Evolutionary conservation across 2,797 vertebrate species (phyloP).

Genomic region (Pipistrellus pygmaeus): DNA sequence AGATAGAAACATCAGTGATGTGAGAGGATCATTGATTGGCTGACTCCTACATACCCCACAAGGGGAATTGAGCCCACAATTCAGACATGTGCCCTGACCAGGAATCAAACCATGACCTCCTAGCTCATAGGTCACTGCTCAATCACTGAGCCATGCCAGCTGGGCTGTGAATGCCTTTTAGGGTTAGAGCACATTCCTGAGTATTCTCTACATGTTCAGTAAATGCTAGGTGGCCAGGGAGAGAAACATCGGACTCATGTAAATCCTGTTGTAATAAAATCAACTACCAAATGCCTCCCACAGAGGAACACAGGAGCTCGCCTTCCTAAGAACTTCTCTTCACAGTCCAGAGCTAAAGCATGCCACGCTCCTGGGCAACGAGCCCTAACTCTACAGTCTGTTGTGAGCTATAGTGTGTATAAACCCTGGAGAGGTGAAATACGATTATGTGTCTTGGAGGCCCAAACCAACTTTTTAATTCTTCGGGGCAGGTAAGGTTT

Average conservation of each 20-base stretch:
- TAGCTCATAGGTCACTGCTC: no score
- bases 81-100: no score
- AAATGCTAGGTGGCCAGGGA: neutral
- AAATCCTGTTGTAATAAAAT: neutral
- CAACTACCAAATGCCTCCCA: neutral
- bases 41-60: no score
- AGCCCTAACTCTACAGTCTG: neutral
- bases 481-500: neutral
- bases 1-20: no score
- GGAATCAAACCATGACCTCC: no score
- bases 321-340: slow-evolving; percentile 16
- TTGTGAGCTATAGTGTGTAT: neutral
- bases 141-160: no score
- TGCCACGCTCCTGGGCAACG: neutral
- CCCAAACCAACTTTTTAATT: neutral
- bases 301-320: neutral
- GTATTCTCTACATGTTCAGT: neutral
- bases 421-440: neutral
- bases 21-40: no score
- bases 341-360: neutral
- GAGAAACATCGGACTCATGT: neutral
- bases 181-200: neutral
- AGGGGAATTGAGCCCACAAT: no score
- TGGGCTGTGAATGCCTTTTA: neutral
- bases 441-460: neutral